These are phyloP conservation scores for Rhinophrynus dorsalis DNA, from an alignment of 2,797 vertebrate species.

Conservation along the genomic window DNA sequence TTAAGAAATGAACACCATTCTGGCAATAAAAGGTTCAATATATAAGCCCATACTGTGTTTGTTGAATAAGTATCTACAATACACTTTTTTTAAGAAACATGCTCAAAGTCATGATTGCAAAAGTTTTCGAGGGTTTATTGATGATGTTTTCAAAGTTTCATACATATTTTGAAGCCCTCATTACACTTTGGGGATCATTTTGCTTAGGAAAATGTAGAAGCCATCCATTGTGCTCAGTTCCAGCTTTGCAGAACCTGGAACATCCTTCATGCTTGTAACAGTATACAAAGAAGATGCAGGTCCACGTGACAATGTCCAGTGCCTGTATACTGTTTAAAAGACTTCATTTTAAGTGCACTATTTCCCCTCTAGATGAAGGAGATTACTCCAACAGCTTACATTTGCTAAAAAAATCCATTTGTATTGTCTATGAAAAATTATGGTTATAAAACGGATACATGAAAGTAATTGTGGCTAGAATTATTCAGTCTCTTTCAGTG, in stretches of 20 bases:
- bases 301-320: constrained; percentile 50
- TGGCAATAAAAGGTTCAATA: no score
- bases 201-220: constrained; percentile 62
- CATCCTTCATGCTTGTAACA: constrained; percentile 60
- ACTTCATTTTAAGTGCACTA: constrained; percentile 54
- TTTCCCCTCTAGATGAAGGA: constrained; percentile 9
- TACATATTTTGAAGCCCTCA: constrained; percentile 66
- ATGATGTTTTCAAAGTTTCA: constrained; percentile 52
- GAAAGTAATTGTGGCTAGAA: constrained; percentile 36
- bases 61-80: no score
- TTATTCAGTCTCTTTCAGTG: constrained; percentile 50
- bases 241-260: constrained; percentile 61
- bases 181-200: constrained; percentile 65
- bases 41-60: no score
- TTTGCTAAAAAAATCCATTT: constrained; percentile 50
- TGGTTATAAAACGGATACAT: constrained; percentile 33
- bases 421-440: constrained; percentile 53
- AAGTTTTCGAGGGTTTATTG: constrained; percentile 63
- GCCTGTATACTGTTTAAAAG: constrained; percentile 8
- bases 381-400: constrained; percentile 24
- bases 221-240: constrained; percentile 42
- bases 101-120: constrained; percentile 54
- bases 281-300: constrained; percentile 60
- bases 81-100: constrained; percentile 39
- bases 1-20: no score